A percentile compares a stretch with the other conserved stretches of the same genome.
phyloP scores from a whole-genome alignment of 1,140 invertebrate genomes.

The Drosophila pectinifera region DNA sequence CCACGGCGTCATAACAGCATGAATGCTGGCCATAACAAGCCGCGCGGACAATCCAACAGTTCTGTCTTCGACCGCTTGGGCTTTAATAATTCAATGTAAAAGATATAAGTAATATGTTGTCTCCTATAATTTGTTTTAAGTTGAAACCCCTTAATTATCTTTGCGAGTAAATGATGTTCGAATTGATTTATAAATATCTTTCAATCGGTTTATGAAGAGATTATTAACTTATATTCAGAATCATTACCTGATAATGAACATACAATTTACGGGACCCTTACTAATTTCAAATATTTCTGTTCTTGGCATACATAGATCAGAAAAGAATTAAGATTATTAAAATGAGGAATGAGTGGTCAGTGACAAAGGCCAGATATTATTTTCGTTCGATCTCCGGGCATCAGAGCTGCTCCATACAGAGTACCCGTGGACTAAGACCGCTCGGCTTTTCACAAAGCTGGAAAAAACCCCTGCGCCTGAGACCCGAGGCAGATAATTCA shows the following conservation, averaged over 20 bases:
- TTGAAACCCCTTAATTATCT: slow-evolving; percentile 29
- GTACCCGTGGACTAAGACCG: too few relatives aligned
- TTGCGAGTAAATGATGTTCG: slow-evolving; percentile 51
- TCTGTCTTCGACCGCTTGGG: slow-evolving; percentile 83
- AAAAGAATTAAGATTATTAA: too few relatives aligned
- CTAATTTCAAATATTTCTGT: too few relatives aligned
- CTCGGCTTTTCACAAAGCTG: background rate
- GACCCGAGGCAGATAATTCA: background rate
- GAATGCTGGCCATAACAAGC: slow-evolving; percentile 51
- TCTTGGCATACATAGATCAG: too few relatives aligned
- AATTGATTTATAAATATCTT: slow-evolving; percentile 6
- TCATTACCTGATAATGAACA: too few relatives aligned
- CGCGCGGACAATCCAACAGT: slow-evolving; percentile 32
- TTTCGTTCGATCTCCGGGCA: too few relatives aligned
- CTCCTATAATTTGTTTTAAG: slow-evolving; percentile 36
- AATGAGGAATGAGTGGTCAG: too few relatives aligned
- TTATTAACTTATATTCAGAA: too few relatives aligned
- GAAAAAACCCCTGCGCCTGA: too few relatives aligned
- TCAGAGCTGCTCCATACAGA: background rate
- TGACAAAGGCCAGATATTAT: too few relatives aligned
- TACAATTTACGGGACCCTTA: too few relatives aligned
- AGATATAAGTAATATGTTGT: slow-evolving; percentile 34
- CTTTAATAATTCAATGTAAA: slow-evolving; percentile 73
- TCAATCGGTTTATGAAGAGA: background rate
- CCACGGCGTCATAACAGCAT: slow-evolving; percentile 50